Evolutionary conservation across 2,797 vertebrate species (phyloP).

Genomic region (Sternarchorhynchus goeldii): DNA sequence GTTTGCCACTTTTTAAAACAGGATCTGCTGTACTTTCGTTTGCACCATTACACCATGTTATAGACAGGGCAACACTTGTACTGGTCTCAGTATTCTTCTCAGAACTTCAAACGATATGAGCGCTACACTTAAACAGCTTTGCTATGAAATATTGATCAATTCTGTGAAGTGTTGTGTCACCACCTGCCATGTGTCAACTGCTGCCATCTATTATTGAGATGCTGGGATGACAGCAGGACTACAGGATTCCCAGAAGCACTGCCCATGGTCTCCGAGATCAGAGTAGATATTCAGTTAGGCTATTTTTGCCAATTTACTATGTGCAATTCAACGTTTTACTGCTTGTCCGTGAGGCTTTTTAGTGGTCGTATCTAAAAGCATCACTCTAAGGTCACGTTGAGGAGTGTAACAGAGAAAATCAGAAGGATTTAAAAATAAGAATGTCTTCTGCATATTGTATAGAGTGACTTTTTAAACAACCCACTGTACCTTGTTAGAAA

Average conservation of each 20-base stretch:
- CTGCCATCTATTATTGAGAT: constrained; percentile 77
- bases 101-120: constrained; percentile 74
- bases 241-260: constrained; percentile 55
- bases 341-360: background rate
- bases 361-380: background rate
- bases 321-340: background rate
- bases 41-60: constrained; percentile 25
- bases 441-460: too few relatives aligned
- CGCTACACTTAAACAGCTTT: constrained; percentile 76
- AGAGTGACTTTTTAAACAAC: too few relatives aligned
- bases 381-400: background rate
- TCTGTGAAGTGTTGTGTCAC: constrained; percentile 78
- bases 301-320: background rate
- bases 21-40: background rate
- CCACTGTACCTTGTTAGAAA: too few relatives aligned
- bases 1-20: background rate
- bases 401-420: background rate
- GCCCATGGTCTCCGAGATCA: constrained; percentile 29
- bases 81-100: constrained; percentile 67
- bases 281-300: background rate
- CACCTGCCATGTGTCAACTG: constrained; percentile 76
- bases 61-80: constrained; percentile 72
- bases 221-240: constrained; percentile 61
- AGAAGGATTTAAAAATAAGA: too few relatives aligned
- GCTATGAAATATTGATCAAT: constrained; percentile 79